Base-by-base conservation (phyloP, 2,113 vertebrate genomes). In the Semicossyphus pulcher region DNA sequence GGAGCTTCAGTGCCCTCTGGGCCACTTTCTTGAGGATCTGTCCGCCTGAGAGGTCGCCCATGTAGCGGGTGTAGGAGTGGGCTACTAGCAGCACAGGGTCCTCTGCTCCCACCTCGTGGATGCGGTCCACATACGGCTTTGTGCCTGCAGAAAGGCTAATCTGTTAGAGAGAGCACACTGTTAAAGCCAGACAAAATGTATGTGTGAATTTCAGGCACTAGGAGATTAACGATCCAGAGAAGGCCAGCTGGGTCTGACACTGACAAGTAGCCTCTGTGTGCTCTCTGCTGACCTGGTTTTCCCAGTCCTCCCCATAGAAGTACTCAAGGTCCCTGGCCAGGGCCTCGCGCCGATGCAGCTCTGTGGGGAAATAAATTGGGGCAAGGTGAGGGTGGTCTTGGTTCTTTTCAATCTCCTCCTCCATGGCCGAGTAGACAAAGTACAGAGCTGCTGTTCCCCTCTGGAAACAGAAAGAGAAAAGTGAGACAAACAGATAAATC, bases 21-120 rank as follows among this genome's bases (percentile, higher is more conserved):
- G 96, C 97, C 65, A 97, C 96, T 88, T 97, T 97, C 91, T 94
- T 97, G 51, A 97, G 91, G 74, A 97, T 94, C 89, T 98, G 97
- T 21, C 96, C 97, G 10, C 97, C 97, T 0, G 97, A 97, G 15
- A 97, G 95, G 90, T 97, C 96, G 5, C 97, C 97, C 96, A 98
- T 97, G 86, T 98, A 98, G 78, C 96, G 95, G 3, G 96, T 97
- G 37, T 97, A 98, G 57, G 95, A 94, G 0, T 98, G 97, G 65
- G 96, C 95, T 79, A 95, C 96, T 59, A 98, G 90, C 68, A 97
- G 88, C 79, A 92, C 93, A 0, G 95, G 96, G 68, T 95, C 92
- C 0, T 93, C 73, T 39, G 86, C 90, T 23, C 96, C 96, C 47
- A 97, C 85, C 0, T 95, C 87, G 20, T 90, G 95, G 89, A 98